Base-by-base conservation (phyloP, 64 coral and sea anemone genomes). In the Stichodactyla helianthus region DNA sequence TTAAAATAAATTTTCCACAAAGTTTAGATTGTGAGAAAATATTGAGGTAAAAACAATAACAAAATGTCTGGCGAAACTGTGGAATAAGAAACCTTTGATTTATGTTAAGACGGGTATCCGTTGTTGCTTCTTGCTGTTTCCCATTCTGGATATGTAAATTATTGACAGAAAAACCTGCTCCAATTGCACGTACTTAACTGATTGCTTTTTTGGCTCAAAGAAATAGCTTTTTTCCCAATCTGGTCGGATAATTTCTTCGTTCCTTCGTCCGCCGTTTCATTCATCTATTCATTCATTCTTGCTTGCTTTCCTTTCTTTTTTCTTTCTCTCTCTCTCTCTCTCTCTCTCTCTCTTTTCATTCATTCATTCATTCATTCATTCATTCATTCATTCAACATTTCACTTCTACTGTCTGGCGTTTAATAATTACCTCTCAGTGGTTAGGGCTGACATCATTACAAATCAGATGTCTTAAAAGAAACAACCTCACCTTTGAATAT, bases 401-500 rank as follows among this genome's bases (percentile, higher is more conserved):
- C 35, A 44, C 35, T 44, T 44, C 35, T 3, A 44, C 2, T 44
- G 35, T 44, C 35, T 1, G 1, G 35, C 35, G 35, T 44, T 3
- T 3, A 44, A 44, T 2, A 44, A 3, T 44, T 0, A 44, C 35
- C 35, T 44, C 35, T 44, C 35, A 44, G 35, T 44, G 35, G 35
- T 1, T 3, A 44, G 1, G 35, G 35, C 35, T 84, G 35, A 44
- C 28, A 31, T 31, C 35, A 44, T 11, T 11, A 58, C 9, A 58
- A 58, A 58, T 58, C 55, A 71, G 13, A 50, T 52, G 31, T 53
- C 77, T n/a, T 44, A 2, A 44, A 2, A 44, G 35, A 52, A 81
- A 53, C 15, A 52, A 52, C 50, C 83, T 50, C 62, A 84, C 83
- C 83, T 84, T 14, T 22, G 10, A 60, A 84, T 84, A 63, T 84